phyloP scores from a whole-genome alignment of 2,113 vertebrate species.

The rat (Rattus norvegicus) region GRCr8 NC_086024.1:92763501-92764000 shows the following conservation, averaged over 20 bases:
- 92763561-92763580: neutral
- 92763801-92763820: conserved; percentile 74
- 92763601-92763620: neutral
- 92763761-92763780: conserved; percentile 67
- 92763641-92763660: neutral
- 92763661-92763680: neutral
- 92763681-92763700: neutral
- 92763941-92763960: conserved; percentile 73
- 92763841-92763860: conserved; percentile 74
- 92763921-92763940: conserved; percentile 59
- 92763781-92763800: conserved; percentile 74
- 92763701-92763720: conserved; percentile 54
- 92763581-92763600: too few species aligned
- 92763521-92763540: conserved; percentile 48
- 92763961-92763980: conserved; percentile 57
- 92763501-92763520: neutral
- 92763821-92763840: conserved; percentile 63
- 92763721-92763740: conserved; percentile 62
- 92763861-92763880: conserved; percentile 74
- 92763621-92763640: neutral
- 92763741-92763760: conserved; percentile 64
- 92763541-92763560: neutral
- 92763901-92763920: conserved; percentile 47
- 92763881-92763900: conserved; percentile 36
- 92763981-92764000: conserved; percentile 61